These are phyloP conservation scores for Halocynthia aurantium DNA, from an alignment of 23 tunicate species.

Conservation along the genomic window DNA sequence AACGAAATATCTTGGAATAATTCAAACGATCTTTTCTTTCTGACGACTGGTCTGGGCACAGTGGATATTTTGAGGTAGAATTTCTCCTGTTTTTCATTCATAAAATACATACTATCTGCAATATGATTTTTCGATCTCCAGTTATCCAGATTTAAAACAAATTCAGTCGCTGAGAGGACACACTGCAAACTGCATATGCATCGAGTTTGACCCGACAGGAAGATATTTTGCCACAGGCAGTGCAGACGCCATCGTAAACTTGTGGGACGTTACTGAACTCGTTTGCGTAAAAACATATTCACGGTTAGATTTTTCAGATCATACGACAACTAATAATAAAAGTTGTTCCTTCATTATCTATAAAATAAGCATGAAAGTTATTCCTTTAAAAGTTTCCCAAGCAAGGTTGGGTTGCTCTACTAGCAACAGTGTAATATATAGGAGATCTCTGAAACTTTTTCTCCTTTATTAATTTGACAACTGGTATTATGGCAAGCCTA, in stretches of 20 bases:
- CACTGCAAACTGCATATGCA: conserved; percentile 98
- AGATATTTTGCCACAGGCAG: conserved; percentile 98
- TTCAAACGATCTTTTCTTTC: conserved; percentile 78
- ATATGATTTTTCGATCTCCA: background rate
- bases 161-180: conserved; percentile 82
- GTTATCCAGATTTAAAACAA: conserved; percentile 87
- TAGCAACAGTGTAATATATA: too few relatives aligned
- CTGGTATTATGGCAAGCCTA: too few relatives aligned
- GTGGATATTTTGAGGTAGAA: conserved; percentile 33
- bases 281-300: conserved; percentile 79
- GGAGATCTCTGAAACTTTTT: too few relatives aligned
- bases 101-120: too few relatives aligned
- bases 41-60: conserved; percentile 95
- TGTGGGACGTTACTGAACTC: conserved; percentile 88
- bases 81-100: background rate
- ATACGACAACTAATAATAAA: too few relatives aligned
- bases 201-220: conserved; percentile 81
- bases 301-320: conserved; percentile 30
- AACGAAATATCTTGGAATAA: conserved; percentile 99
- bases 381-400: too few relatives aligned
- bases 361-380: too few relatives aligned
- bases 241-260: conserved; percentile 92
- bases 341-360: too few relatives aligned
- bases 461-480: too few relatives aligned
- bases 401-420: too few relatives aligned